Evolutionary conservation across 1,140 invertebrate genomes (phyloP), one percentile per base, ranked within the genome.

Genomic region (Drosophila equinoxialis): DNA sequence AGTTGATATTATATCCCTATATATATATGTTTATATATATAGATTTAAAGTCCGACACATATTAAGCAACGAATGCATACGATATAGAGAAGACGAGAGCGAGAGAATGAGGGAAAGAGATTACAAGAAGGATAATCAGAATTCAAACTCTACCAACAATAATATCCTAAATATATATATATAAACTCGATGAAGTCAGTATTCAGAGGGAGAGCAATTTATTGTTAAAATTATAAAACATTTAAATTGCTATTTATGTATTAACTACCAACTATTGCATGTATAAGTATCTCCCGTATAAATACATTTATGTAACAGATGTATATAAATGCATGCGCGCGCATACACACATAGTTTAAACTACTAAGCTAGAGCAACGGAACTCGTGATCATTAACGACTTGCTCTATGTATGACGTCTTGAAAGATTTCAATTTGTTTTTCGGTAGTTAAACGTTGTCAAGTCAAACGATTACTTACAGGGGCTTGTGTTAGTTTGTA

Each of bases 401-500:
- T 51, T 51, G 45, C 20, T 51, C 45, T 51, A 59, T 59, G 30
- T 17, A 39, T 37, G 57, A 59, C 14, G 37, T 37, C 57, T 59
- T 59, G 39, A 59, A 14, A 39, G 57, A 37, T 39, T 35, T n/a
- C 59, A 42, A 35, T 45, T 74, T 74, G 67, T 59, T 59, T 59
- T 37, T 59, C 33, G 45, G 17, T 54, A 60, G 67, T 57, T 67
- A 72, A 75, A 66, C 61, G 61, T 69, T 69, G 65, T 65, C 59
- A 81, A 74, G 58, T 60, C 14, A 35, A 76, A 86, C 65, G 80
- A 89, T 84, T 84, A 89, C 76, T 84, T 89, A 89, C 84, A 89
- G 84, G 84, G 84, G 85, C 80, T 89, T 89, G 80, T 89, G 83
- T 87, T 87, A 86, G 83, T 69, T 79, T 86, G 83, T 86, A 86